Evolutionary conservation across 2,113 vertebrate species (phyloP), one percentile per base, ranked within the genome.

Genomic region (Morone saxatilis): DNA sequence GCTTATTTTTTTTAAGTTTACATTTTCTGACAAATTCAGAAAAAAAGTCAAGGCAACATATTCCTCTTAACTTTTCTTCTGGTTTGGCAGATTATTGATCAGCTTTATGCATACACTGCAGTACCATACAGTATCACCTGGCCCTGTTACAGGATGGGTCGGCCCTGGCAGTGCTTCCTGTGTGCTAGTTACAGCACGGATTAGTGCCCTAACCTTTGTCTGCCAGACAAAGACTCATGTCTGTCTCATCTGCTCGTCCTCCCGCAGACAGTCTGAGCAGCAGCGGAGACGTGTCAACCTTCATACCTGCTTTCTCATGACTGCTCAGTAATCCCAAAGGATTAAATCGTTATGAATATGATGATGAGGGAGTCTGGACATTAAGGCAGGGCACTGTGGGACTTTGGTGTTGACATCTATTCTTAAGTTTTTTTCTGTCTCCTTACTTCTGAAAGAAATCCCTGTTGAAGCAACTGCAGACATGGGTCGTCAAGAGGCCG

Each of bases 401-500:
- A 36, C 40, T 40, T 62, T 12, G 0, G 5, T 43, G 51, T 68
- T 67, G 73, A 69, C 50, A 40, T 72, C 45, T 50, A 0, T 17
- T 19, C 20, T 56, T n/a, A 4, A 43, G 20, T 57, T 2, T 81
- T 4, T 81, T 47, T 14, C 73, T 41, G 57, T 75, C 38, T 60
- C 73, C 12, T 67, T 6, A 6, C 51, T 19, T 50, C 0, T 80
- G 16, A 31, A 88, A 96, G 96, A 95, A 56, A 82, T 94, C 92
- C 90, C 95, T 79, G 92, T 80, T 65, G 95, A 96, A 94, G 92
- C 90, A 86, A 88, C 93, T 93, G 95, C 96, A 93, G 94, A 93
- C 45, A 98, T 98, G 97, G 97, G 97, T 38, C 95, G 96, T 69
- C 97, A 97, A 66, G 97, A 98, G 62, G 89, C 45, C 0, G 92